Percentiles rank a stretch among this genome's conserved stretches.
phyloP scores from a whole-genome alignment of 2,113 vertebrate genomes.

The Glareola pratincola region DNA sequence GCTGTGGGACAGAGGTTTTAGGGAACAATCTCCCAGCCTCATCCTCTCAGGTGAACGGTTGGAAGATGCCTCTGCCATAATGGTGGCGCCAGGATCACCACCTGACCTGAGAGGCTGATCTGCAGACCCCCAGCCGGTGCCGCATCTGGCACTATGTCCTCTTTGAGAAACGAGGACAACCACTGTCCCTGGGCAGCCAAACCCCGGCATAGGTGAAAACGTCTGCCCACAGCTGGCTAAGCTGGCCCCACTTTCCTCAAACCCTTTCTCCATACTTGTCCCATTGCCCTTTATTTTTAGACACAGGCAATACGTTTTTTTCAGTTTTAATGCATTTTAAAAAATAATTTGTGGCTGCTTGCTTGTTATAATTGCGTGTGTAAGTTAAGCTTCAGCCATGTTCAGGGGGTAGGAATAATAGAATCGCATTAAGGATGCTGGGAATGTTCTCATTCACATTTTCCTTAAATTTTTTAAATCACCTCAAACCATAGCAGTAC shows the following conservation, averaged over 20 bases:
- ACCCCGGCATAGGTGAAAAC: rapidly evolving
- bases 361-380: background rate
- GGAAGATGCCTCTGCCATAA: background rate
- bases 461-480: background rate
- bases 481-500: background rate
- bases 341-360: background rate
- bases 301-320: background rate
- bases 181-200: rapidly evolving
- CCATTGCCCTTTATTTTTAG: background rate
- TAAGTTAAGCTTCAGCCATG: background rate
- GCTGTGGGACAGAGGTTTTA: background rate
- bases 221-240: background rate
- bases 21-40: background rate
- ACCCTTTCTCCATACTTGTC: background rate
- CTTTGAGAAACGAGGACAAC: background rate
- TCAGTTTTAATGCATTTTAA: background rate
- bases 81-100: background rate
- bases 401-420: background rate
- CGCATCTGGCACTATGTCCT: background rate
- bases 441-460: background rate
- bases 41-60: rapidly evolving
- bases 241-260: background rate
- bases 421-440: background rate
- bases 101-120: too few relatives aligned
- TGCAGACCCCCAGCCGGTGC: background rate